phyloP scores from a whole-genome alignment of 2,797 vertebrate species.

The Loris lydekkerianus region DNA sequence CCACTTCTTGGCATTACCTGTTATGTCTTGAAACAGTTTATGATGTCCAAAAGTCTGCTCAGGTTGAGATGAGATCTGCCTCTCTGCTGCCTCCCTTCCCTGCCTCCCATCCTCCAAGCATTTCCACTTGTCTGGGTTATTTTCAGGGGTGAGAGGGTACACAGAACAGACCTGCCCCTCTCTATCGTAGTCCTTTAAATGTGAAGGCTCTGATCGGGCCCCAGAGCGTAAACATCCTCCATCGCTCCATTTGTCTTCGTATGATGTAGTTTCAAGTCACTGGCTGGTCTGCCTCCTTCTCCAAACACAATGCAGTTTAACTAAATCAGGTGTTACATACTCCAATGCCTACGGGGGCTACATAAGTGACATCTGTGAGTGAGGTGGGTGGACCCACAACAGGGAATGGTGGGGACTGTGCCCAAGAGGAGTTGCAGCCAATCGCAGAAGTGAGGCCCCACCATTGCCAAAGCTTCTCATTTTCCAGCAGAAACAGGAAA shows the following conservation, averaged over 20 bases:
- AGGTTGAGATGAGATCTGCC: neutral
- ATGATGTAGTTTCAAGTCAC: neutral
- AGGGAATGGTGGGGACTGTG: neutral
- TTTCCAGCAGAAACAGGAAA: conserved; percentile 24
- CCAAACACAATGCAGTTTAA: neutral
- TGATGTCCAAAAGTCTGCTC: neutral
- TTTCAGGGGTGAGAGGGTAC: neutral
- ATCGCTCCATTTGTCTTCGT: neutral
- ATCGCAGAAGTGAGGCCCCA: neutral
- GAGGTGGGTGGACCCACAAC: no score
- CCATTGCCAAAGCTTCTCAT: neutral
- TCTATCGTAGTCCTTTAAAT: neutral
- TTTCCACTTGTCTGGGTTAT: neutral
- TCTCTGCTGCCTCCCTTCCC: neutral
- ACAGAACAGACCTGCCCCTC: neutral
- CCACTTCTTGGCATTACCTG: neutral
- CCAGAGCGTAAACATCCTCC: neutral
- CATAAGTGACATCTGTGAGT: neutral
- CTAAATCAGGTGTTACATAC: neutral
- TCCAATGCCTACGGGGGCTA: neutral
- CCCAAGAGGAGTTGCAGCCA: neutral
- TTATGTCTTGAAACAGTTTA: neutral
- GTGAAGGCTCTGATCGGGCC: neutral
- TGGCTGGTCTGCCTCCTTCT: neutral
- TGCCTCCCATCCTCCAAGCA: neutral